These are phyloP conservation scores for Chrysomallon squamiferum DNA, from an alignment of 1,140 invertebrate species.

Conservation along the genomic window DNA sequence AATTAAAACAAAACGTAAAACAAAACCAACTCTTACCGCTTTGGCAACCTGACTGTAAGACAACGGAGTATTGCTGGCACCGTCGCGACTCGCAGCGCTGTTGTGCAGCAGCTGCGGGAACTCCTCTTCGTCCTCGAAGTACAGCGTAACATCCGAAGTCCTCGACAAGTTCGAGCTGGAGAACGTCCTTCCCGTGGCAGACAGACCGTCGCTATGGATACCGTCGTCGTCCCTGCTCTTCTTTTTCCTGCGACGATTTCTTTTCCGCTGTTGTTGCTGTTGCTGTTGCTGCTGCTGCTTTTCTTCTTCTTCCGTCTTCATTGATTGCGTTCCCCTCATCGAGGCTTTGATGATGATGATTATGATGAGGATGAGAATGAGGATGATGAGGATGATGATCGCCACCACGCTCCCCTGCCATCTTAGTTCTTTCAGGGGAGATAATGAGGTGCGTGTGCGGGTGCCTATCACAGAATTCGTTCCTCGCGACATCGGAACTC, in stretches of 20 bases:
- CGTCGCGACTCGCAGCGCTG: not conserved
- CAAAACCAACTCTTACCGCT: constrained; percentile 20
- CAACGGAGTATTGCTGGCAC: constrained; percentile 10
- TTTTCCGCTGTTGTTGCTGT: constrained; percentile 27
- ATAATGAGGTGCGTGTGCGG: too few species aligned
- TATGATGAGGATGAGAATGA: not conserved
- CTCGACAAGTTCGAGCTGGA: constrained; percentile 29
- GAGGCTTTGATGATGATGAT: not conserved
- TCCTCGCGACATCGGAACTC: not conserved
- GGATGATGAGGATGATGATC: too few species aligned
- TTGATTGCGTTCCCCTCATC: not conserved
- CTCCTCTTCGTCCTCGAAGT: constrained; percentile 57
- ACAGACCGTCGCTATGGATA: constrained; percentile 12
- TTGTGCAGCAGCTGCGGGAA: constrained; percentile 39
- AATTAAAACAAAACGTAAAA: not conserved
- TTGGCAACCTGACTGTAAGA: constrained; percentile 46
- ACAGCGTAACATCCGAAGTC: constrained; percentile 34
- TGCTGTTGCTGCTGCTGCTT: constrained; percentile 6
- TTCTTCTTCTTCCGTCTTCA: not conserved
- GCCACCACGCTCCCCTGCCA: not conserved
- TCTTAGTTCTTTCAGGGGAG: not conserved
- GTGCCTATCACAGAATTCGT: too few species aligned
- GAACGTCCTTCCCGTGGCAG: constrained; percentile 9
- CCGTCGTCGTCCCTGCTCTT: constrained; percentile 19
- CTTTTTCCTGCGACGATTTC: constrained; percentile 24